These are phyloP conservation scores for Drosophila barbarae DNA, from an alignment of 2,888 invertebrate genomes.

Conservation along the genomic window DNA sequence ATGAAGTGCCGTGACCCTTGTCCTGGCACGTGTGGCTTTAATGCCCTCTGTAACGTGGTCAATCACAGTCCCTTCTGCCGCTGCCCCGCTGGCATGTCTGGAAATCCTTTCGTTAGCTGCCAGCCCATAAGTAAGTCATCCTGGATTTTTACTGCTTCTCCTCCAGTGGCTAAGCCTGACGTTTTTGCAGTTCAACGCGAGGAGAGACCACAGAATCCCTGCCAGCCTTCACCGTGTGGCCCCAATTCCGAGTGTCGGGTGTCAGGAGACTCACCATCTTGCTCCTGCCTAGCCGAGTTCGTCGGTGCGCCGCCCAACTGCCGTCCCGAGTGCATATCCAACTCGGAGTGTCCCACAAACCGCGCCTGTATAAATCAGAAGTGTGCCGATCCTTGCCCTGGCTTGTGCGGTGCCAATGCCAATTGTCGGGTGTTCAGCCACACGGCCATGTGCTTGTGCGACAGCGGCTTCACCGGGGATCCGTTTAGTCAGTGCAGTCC, in stretches of 20 bases:
- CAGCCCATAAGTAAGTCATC: slow-evolving; percentile 78
- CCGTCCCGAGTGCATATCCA: slow-evolving; percentile 84
- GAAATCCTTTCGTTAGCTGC: slow-evolving; percentile 85
- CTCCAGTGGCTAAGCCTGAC: slow-evolving; percentile 8
- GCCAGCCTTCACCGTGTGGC: slow-evolving; percentile 86
- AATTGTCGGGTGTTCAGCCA: slow-evolving; percentile 82
- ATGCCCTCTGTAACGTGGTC: slow-evolving; percentile 86
- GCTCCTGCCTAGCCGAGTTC: slow-evolving; percentile 82
- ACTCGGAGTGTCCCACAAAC: slow-evolving; percentile 83
- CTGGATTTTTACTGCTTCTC: background rate
- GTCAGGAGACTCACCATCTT: slow-evolving; percentile 80
- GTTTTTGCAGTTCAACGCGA: slow-evolving; percentile 60
- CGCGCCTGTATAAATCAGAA: slow-evolving; percentile 82
- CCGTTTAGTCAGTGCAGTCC: slow-evolving; percentile 81
- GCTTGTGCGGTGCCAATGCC: slow-evolving; percentile 83
- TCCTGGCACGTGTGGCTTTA: slow-evolving; percentile 86
- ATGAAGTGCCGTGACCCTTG: slow-evolving; percentile 88
- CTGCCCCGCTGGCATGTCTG: slow-evolving; percentile 84
- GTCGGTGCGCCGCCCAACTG: slow-evolving; percentile 85
- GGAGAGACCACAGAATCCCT: slow-evolving; percentile 80
- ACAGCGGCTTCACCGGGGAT: slow-evolving; percentile 82
- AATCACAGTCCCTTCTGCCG: slow-evolving; percentile 87
- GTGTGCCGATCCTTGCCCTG: slow-evolving; percentile 83
- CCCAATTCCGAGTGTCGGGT: slow-evolving; percentile 85
- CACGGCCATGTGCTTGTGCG: slow-evolving; percentile 83